Evolutionary conservation across 2,797 vertebrate species (phyloP).

Genomic region (Xerus rutilus): DNA sequence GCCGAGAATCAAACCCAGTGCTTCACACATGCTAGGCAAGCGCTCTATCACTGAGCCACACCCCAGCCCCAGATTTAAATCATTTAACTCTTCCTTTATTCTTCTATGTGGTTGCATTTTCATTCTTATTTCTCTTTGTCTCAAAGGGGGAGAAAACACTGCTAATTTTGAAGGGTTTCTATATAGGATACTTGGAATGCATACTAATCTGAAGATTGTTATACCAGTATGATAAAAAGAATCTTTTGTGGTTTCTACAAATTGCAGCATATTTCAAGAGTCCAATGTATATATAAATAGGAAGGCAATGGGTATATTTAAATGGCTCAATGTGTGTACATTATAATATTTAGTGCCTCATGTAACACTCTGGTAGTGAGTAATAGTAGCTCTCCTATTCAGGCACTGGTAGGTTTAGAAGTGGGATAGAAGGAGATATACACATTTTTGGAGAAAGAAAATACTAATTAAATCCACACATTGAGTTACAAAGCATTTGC

Average conservation of each 20-base stretch:
- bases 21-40: no score
- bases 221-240: constrained; percentile 45
- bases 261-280: background rate
- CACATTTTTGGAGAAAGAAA: constrained; percentile 52
- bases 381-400: constrained; percentile 25
- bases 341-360: constrained; percentile 30
- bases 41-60: no score
- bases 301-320: constrained; percentile 27
- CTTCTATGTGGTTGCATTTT: constrained; percentile 29
- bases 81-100: constrained; percentile 55
- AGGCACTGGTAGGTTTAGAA: constrained; percentile 23
- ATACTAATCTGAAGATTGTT: constrained; percentile 24
- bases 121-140: constrained; percentile 55
- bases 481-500: constrained; percentile 58
- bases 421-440: background rate
- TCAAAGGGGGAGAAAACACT: background rate
- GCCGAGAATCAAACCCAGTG: no score
- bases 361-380: constrained; percentile 12
- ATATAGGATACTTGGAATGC: constrained; percentile 24
- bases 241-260: constrained; percentile 20
- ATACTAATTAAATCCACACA: constrained; percentile 51
- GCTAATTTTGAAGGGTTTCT: constrained; percentile 26
- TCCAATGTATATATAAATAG: constrained; percentile 23
- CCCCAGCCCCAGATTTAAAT: background rate
- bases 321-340: background rate